Evolutionary conservation across 2,113 vertebrate species (phyloP), one percentile per base, ranked within the genome.

Genomic region (Pterophyllum scalare): DNA sequence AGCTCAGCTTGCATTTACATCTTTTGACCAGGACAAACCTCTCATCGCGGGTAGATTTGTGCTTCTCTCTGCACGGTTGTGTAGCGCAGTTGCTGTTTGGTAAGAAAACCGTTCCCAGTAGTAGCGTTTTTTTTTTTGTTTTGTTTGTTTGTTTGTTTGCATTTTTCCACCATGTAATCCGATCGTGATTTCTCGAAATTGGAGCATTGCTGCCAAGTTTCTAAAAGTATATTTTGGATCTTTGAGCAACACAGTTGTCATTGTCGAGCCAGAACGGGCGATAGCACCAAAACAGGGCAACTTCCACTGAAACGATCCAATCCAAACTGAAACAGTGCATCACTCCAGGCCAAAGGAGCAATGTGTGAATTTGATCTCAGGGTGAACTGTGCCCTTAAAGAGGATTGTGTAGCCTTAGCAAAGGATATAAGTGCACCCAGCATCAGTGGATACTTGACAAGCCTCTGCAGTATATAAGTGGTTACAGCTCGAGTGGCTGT

Each of bases 371-470:
- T 49, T 52, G 24, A 70, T 70, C 28, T 70, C 43, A 20, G 17
- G 0, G 24, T 9, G 17, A 49, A 49, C 64, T 13, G 26, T 52
- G 38, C 46, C 19, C 22, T 54, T 79, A 70, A 15, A 58, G 22
- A 57, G 59, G n/a, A 56, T 15, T 24, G 58, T 75, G 35, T 12
- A 43, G 64, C 82, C 77, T 26, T 12, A 19, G 24, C 22, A 6
- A 70, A 24, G 65, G 15, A 70, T 26, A 4, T 31, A 52, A 80
- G 52, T 31, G 35, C 11, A 15, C 22, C 57, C 57, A 40, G 59
- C 33, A 38, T 80, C 82, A 77, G 76, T 75, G 82, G 67, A 35
- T 58, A 19, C 35, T 49, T 75, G 81, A 77, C 62, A 52, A 12
- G 59, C 59, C 14, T 54, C 17, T 17, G 33, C 38, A 52, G 62